These are phyloP conservation scores for Tigriopus californicus DNA, from an alignment of 2,888 invertebrate species.

Conservation along the genomic window DNA sequence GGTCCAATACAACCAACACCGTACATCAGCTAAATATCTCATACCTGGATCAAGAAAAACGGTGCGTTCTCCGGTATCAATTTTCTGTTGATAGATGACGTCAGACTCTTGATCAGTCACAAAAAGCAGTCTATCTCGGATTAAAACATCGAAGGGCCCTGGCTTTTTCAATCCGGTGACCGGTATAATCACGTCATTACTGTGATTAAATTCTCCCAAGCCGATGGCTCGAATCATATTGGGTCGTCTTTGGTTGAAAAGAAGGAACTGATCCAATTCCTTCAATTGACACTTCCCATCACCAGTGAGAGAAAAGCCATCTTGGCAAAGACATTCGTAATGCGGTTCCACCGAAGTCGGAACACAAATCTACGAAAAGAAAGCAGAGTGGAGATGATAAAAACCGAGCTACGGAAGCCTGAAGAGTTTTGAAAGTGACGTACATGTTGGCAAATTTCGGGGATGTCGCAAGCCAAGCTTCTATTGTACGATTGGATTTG, in stretches of 20 bases:
- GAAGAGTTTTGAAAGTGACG: neutral
- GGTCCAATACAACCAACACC: too few species aligned
- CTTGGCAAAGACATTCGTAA: slow-evolving; percentile 13
- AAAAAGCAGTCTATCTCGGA: slow-evolving; percentile 5
- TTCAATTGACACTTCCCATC: neutral
- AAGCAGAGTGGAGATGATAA: neutral
- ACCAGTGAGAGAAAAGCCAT: neutral
- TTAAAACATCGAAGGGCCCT: slow-evolving; percentile 4
- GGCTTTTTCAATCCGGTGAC: slow-evolving; percentile 5
- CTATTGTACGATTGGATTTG: slow-evolving; percentile 43
- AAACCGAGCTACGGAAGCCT: neutral
- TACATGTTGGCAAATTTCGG: neutral
- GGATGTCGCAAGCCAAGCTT: too few species aligned
- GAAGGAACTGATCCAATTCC: neutral
- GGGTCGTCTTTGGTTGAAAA: slow-evolving; percentile 6
- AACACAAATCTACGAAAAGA: slow-evolving; percentile 12
- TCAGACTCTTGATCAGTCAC: slow-evolving; percentile 35
- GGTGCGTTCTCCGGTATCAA: slow-evolving; percentile 46
- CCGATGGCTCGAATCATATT: slow-evolving; percentile 4
- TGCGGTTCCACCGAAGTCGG: neutral
- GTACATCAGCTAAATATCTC: too few species aligned
- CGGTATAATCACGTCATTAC: neutral
- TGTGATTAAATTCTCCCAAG: neutral
- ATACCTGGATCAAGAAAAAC: slow-evolving; percentile 42
- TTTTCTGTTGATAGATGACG: slow-evolving; percentile 45